Evolutionary conservation across 2,113 vertebrate species (phyloP).

Genomic region (Brachyistius frenatus): DNA sequence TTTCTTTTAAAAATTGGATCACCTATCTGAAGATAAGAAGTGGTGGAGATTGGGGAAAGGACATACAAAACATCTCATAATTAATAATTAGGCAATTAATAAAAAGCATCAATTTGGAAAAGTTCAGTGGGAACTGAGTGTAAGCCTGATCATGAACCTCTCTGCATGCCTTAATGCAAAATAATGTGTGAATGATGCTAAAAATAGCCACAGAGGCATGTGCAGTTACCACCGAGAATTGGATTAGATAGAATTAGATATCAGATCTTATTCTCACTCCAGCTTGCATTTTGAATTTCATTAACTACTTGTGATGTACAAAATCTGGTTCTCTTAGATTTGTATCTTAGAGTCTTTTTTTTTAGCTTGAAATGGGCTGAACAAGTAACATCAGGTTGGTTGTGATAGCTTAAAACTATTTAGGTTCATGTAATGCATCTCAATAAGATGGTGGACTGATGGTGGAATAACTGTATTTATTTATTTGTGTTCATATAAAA

Average conservation of each 20-base stretch:
- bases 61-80: slow-evolving; percentile 35
- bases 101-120: slow-evolving; percentile 40
- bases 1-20: neutral
- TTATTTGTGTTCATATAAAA: neutral
- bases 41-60: neutral
- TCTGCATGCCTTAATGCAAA: slow-evolving; percentile 30
- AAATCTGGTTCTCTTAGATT: slow-evolving; percentile 12
- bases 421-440: neutral
- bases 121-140: slow-evolving; percentile 42
- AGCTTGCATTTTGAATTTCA: slow-evolving; percentile 37
- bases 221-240: slow-evolving; percentile 44
- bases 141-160: slow-evolving; percentile 8
- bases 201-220: slow-evolving; percentile 57
- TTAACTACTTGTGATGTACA: slow-evolving; percentile 32
- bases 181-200: slow-evolving; percentile 52
- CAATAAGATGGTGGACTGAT: too few species aligned
- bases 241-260: slow-evolving; percentile 50
- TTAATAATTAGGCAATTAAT: slow-evolving; percentile 52
- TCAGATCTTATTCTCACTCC: slow-evolving; percentile 37
- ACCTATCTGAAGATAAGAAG: slow-evolving; percentile 30
- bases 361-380: neutral
- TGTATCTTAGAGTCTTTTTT: slow-evolving; percentile 15
- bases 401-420: neutral
- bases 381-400: neutral
- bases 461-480: neutral